Evolutionary conservation across 1,140 invertebrate species (phyloP), one percentile per base, ranked within the genome.

Genomic region (Drosophila ironensis): DNA sequence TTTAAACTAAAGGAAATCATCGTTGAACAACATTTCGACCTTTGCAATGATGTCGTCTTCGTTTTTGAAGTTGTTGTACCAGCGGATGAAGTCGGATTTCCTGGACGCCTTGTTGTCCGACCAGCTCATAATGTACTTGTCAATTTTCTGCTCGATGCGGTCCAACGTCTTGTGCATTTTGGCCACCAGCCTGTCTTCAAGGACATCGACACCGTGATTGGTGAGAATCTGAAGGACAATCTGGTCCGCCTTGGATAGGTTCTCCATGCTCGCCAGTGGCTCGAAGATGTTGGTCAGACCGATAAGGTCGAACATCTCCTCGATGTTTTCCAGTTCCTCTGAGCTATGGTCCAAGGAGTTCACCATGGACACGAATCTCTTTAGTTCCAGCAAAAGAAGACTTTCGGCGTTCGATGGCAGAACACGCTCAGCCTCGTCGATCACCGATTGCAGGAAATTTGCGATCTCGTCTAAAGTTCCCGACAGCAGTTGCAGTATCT

Each of bases 371-470:
- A 75, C 20, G 1, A 75, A 57, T 0, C 47, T n/a, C 11, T 30
- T 14, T 8, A 72, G 24, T 2, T 14, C 40, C 0, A 27, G 28
- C 4, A 75, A 16, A 2, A 28, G 9, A 6, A n/a, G 1, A n/a
- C 24, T 37, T 12, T 67, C 28, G 6, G 8, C 14, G 4, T 54
- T 28, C 7, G 11, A 16, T 0, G 41, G 51, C 7, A 47, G 20
- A 7, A 63, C 6, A 2, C 12, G 7, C n/a, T 47, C 27, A 0
- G 68, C 72, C 24, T 60, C 50, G 12, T 72, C 56, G 8, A 75
- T 8, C 1, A 75, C 35, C 2, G 45, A 28, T 37, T 72, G 61
- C 8, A 72, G 20, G 1, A 75, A 44, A n/a, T 51, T 8, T 2
- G 27, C 51, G 8, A 28, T 28, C 25, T 75, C 44, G 28, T 6